Evolutionary conservation across 2,888 invertebrate genomes (phyloP), one percentile per base, ranked within the genome.

Genomic region (Eilema caniola): DNA sequence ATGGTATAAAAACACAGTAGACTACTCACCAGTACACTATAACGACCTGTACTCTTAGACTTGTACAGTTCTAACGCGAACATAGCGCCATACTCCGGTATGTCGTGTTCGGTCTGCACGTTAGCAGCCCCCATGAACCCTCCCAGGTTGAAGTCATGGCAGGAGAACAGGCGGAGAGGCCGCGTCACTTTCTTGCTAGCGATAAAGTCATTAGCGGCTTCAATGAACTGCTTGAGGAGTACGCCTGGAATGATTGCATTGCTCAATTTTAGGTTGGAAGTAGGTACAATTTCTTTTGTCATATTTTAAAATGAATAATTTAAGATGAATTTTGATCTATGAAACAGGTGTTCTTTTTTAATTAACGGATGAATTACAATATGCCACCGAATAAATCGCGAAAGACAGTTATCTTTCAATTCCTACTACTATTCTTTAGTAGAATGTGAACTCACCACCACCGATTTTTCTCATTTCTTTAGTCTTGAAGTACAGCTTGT

Each of bases 91-190:
- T 94, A 95, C 20, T 93, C 93, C 0, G 95, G 95, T 7, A 94
- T 90, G 66, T 82, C 81, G 24, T 85, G 75, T 37, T 91, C 86
- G 1, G 80, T 84, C 33, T 82, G 77, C 10, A 92, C 89, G 33
- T 75, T 83, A 20, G 92, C 81, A 0, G 90, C 93, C 2, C 92
- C 92, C 93, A 95, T 93, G 25, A 95, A 72, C 0, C 93, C 84
- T 0, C 95, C 95, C 11, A 95, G 84, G 80, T 95, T 95, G 87
- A 93, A 95, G 84, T 95, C 95, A 66, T 95, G 94, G 0, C 90
- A 85, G 0, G 95, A 94, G 83, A 86, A 88, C 66, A 93, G 72
- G 0, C 88, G 81, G 31, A 95, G 81, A 0, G 85, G 85, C 62
- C 91, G 88, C 3, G 79, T 71, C 1, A 92, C 85, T 0, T 75